These are phyloP conservation scores for Temnothorax unifasciatus DNA, from an alignment of 2,888 invertebrate genomes.

Conservation along the genomic window DNA sequence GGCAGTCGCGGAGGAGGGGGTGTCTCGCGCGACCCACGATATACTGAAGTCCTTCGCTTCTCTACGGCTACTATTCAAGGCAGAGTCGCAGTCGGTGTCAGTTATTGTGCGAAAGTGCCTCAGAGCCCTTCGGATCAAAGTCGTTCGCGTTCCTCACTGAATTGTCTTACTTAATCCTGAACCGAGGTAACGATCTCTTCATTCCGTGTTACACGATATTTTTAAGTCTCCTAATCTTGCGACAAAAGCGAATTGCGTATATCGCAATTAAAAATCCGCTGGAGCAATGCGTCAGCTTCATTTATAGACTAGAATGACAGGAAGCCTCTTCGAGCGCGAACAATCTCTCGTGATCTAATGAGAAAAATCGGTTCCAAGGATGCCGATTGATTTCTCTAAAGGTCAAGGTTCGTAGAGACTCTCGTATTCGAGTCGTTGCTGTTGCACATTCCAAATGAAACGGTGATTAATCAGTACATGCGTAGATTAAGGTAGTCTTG, in stretches of 20 bases:
- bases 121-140: constrained; percentile 55
- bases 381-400: constrained; percentile 28
- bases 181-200: constrained; percentile 24
- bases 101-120: constrained; percentile 69
- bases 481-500: not conserved
- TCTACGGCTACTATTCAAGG: constrained; percentile 55
- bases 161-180: not conserved
- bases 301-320: not conserved
- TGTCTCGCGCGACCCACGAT: constrained; percentile 63
- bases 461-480: not conserved
- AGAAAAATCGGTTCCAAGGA: constrained; percentile 26
- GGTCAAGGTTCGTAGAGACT: constrained; percentile 27
- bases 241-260: not conserved
- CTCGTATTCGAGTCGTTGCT: not conserved
- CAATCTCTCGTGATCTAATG: constrained; percentile 25
- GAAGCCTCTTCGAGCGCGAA: not conserved
- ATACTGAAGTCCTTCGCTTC: constrained; percentile 67
- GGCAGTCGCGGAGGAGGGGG: constrained; percentile 65
- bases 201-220: not conserved
- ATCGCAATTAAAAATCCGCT: not conserved
- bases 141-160: not conserved
- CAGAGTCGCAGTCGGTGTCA: constrained; percentile 52
- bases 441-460: not conserved
- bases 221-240: not conserved
- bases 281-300: not conserved